A percentile compares a stretch with the other conserved stretches of the same genome.
Conservation (phyloP, 2,797 vertebrate genomes). For the Sciaenops ocellatus region DNA sequence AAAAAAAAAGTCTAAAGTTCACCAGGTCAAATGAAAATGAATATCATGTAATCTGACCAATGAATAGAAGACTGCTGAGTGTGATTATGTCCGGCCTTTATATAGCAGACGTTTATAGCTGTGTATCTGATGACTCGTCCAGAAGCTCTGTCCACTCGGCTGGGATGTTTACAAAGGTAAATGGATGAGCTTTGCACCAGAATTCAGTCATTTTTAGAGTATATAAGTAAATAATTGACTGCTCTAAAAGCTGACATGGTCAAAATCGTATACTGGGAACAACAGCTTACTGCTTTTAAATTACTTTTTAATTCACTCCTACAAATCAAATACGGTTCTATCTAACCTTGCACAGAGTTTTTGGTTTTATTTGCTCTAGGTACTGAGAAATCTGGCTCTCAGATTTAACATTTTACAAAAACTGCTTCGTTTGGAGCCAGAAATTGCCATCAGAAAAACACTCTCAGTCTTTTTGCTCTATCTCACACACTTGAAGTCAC, state of each 20-base stretch:
- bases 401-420: background rate
- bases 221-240: conserved; percentile 3
- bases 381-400: background rate
- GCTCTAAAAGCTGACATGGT: conserved; percentile 28
- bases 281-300: background rate
- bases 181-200: conserved; percentile 40
- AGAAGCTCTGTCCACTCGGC: conserved; percentile 29
- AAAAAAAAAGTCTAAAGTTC: background rate
- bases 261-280: conserved; percentile 11
- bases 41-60: conserved; percentile 37
- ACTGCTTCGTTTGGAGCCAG: background rate
- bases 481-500: background rate
- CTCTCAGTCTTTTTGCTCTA: background rate
- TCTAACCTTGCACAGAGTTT: background rate
- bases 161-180: conserved; percentile 33
- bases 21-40: conserved; percentile 28
- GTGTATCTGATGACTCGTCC: conserved; percentile 46
- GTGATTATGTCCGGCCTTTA: conserved; percentile 38
- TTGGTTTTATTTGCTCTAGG: background rate
- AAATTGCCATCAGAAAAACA: background rate
- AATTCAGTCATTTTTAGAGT: conserved; percentile 4
- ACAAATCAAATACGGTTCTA: background rate
- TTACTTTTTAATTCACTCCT: background rate
- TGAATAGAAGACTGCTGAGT: conserved; percentile 47
- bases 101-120: conserved; percentile 30